Base-by-base conservation (phyloP, 2,888 invertebrate species). In the Chalcosyrphus nemorum region DNA sequence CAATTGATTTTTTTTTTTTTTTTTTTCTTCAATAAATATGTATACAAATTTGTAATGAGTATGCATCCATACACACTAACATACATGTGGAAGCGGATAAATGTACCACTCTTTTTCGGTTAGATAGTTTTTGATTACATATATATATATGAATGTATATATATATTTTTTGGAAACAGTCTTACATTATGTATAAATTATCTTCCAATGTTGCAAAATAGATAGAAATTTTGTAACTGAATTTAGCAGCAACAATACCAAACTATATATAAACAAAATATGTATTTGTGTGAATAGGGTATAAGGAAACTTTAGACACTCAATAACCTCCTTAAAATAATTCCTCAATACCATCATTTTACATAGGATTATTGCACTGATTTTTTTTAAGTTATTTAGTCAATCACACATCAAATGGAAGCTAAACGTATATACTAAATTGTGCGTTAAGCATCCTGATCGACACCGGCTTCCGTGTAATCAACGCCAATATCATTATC, bases 401-500 rank as follows among this genome's bases (percentile, higher is more conserved):
- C 27, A 57, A 72, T 38, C 32, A 66, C 54, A 56, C 41, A 59
- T 45, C 13, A 4, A 50, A 52, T 13, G 43, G 43, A 71, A 76
- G 50, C 65, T 19, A 41, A 21, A 3, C 27, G 59, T 29, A 54
- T 38, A 75, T 61, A 29, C 66, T 43, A n/a, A 27, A 43, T 56
- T 77, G 68, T 84, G 78, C 84, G 68, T 63, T 74, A 84, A 61
- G 27, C 43, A 43, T 84, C 63, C 17, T 80, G 45, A 38, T 75
- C 32, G 29, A 72, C 41, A 7, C 38, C 50, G 21, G 68, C 24
- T 74, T 74, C 68, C 32, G 43, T 54, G 24, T 70, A 74, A 45
- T 84, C 56, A 43, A 71, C 2, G 41, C 29, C 50, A 77, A 81
- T 86, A 77, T 88, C 89, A 86, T 89, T 89, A 86, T 89, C 90